Percentiles rank a stretch among this genome's conserved stretches.
phyloP scores from a whole-genome alignment of 2,888 invertebrate genomes.

The Anodontia alba region DNA sequence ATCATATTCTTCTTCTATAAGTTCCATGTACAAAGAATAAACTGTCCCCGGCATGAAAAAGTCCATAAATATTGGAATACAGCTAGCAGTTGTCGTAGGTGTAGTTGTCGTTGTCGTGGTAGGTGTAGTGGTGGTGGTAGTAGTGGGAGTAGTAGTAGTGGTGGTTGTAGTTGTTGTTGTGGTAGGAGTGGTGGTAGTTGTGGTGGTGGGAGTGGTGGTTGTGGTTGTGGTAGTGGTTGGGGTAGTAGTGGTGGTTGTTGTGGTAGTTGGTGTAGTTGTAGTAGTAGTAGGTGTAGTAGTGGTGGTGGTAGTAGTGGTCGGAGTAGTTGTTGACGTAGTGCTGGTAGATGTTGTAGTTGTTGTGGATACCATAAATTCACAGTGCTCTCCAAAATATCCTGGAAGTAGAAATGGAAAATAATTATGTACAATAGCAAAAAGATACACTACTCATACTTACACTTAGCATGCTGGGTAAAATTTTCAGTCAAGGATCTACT shows the following conservation, averaged over 20 bases:
- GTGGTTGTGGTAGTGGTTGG: conserved; percentile 27
- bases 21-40: conserved; percentile 43
- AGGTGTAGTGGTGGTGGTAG: not conserved
- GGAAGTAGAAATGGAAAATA: not conserved
- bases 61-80: not conserved
- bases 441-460: too few relatives aligned
- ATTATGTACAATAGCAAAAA: not conserved
- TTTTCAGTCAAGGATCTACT: too few relatives aligned
- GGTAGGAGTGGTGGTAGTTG: conserved; percentile 16
- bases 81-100: conserved; percentile 27
- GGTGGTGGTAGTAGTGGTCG: conserved; percentile 15
- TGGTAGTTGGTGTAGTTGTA: conserved; percentile 25
- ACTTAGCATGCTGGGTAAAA: too few relatives aligned
- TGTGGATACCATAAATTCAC: conserved; percentile 24
- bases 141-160: conserved; percentile 4
- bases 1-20: conserved; percentile 58
- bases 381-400: conserved; percentile 42
- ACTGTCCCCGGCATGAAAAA: conserved; percentile 37
- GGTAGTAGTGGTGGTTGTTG: conserved; percentile 1
- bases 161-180: conserved; percentile 19
- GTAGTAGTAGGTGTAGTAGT: conserved; percentile 19
- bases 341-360: conserved; percentile 17
- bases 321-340: conserved; percentile 17
- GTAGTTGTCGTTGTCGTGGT: conserved; percentile 35
- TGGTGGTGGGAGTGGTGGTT: conserved; percentile 35